Percentiles rank a stretch among this genome's conserved stretches.
Evolutionary conservation across 2,888 invertebrate species (phyloP).

Genomic region (Vesta saturnalis): DNA sequence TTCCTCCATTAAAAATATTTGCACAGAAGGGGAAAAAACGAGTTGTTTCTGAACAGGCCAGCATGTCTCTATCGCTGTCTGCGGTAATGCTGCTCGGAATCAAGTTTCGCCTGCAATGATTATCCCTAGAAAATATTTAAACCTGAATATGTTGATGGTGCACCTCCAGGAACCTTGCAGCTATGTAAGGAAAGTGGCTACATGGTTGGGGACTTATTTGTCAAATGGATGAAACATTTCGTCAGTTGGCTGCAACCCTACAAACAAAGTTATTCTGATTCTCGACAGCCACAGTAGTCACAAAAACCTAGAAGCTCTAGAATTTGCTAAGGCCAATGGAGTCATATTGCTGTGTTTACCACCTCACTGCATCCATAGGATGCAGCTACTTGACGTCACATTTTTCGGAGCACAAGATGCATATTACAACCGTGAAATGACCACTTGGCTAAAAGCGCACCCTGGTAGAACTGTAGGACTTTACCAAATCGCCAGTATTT

Average conservation of each 20-base stretch:
- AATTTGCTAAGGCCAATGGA: slow-evolving; percentile 45
- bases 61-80: slow-evolving; percentile 53
- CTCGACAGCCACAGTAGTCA: slow-evolving; percentile 49
- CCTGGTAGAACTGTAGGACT: no score
- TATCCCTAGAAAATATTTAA: no score
- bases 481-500: slow-evolving; percentile 14
- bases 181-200: slow-evolving; percentile 12
- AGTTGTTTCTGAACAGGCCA: slow-evolving; percentile 56
- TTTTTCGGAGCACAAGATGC: slow-evolving; percentile 25
- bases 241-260: not conserved
- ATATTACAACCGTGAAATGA: no score
- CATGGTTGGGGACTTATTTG: slow-evolving; percentile 19
- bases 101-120: no score
- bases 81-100: slow-evolving; percentile 53
- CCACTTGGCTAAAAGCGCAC: no score
- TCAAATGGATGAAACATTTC: slow-evolving; percentile 23
- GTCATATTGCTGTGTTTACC: slow-evolving; percentile 53
- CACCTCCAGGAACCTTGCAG: slow-evolving; percentile 1
- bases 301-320: slow-evolving; percentile 21
- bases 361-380: slow-evolving; percentile 51
- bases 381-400: slow-evolving; percentile 53
- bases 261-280: slow-evolving; percentile 47
- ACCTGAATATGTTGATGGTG: slow-evolving; percentile 37
- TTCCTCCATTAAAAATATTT: slow-evolving; percentile 30
- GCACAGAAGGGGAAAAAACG: slow-evolving; percentile 55